Evolutionary conservation across 2,797 vertebrate genomes (phyloP).

Genomic region (Tadarida brasiliensis): DNA sequence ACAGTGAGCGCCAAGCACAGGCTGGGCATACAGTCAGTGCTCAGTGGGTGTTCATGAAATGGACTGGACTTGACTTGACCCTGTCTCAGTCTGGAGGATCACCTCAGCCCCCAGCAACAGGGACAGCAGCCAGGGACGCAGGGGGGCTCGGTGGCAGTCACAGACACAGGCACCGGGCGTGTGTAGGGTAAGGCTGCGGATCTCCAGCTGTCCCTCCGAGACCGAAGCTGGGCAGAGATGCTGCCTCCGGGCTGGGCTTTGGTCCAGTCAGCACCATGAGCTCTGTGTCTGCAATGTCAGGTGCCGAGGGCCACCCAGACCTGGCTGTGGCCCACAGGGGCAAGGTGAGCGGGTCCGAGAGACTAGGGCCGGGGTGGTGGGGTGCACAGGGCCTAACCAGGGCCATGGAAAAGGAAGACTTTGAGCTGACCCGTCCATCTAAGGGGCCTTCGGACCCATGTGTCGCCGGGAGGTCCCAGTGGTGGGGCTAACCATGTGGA

Average conservation of each 20-base stretch:
- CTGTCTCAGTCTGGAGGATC: neutral
- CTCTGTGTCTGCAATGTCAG: too few species aligned
- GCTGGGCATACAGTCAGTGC: accelerated
- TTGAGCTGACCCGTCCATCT: neutral
- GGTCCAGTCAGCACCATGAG: neutral
- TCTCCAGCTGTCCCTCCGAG: neutral
- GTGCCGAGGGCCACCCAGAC: neutral
- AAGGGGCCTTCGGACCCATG: neutral
- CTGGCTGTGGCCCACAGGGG: accelerated
- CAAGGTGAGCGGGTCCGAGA: accelerated
- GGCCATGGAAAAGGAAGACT: neutral
- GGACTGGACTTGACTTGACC: neutral
- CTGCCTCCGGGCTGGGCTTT: neutral
- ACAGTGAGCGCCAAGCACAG: accelerated
- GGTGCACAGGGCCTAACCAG: neutral
- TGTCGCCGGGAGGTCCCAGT: neutral
- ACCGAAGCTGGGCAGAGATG: neutral
- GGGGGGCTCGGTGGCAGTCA: accelerated
- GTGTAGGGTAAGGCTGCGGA: neutral
- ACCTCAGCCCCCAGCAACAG: neutral
- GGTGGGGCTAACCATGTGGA: neutral
- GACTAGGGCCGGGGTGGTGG: neutral
- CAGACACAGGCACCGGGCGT: accelerated
- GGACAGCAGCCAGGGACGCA: neutral
- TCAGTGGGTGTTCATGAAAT: accelerated